These are phyloP conservation scores for Chelon auratus DNA, from an alignment of 2,797 vertebrate genomes.

Conservation along the genomic window DNA sequence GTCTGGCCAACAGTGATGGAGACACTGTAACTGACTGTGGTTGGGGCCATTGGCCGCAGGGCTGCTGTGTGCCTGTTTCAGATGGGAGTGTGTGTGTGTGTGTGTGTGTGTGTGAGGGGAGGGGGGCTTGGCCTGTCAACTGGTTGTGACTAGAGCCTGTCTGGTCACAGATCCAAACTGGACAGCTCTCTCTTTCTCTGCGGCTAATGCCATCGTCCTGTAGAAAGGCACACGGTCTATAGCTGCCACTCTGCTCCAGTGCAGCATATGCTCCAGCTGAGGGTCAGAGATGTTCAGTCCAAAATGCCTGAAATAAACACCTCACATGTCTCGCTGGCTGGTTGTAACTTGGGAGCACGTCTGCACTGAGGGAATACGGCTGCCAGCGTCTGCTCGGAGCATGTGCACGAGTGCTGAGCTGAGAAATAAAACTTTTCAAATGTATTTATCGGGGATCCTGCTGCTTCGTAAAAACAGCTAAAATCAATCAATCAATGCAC, in stretches of 20 bases:
- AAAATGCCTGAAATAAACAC: conserved; percentile 78
- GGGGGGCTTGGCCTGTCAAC: conserved; percentile 77
- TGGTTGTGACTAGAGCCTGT: conserved; percentile 79
- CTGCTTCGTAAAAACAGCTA: conserved; percentile 19
- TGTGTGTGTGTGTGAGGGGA: no score
- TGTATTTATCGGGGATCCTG: conserved; percentile 41
- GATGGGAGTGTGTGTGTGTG: conserved; percentile 22
- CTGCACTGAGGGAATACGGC: conserved; percentile 52
- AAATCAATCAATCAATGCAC: conserved; percentile 8
- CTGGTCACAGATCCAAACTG: conserved; percentile 80
- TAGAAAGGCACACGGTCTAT: conserved; percentile 69
- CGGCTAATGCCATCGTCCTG: conserved; percentile 73
- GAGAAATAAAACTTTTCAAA: conserved; percentile 27
- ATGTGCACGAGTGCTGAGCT: not conserved
- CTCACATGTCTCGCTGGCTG: conserved; percentile 59
- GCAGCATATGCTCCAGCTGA: conserved; percentile 85
- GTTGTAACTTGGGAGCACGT: conserved; percentile 56
- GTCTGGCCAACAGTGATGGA: conserved; percentile 73
- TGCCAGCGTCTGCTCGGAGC: no score
- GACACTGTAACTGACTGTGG: conserved; percentile 74
- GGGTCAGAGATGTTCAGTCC: conserved; percentile 82
- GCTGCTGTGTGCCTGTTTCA: conserved; percentile 68
- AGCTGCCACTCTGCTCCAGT: conserved; percentile 68
- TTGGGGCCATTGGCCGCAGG: conserved; percentile 76
- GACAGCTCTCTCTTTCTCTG: conserved; percentile 78